Percentiles rank a stretch among this genome's conserved stretches.
phyloP scores from a whole-genome alignment of 2,797 vertebrate species.

The Hemibagrus guttatus region DNA sequence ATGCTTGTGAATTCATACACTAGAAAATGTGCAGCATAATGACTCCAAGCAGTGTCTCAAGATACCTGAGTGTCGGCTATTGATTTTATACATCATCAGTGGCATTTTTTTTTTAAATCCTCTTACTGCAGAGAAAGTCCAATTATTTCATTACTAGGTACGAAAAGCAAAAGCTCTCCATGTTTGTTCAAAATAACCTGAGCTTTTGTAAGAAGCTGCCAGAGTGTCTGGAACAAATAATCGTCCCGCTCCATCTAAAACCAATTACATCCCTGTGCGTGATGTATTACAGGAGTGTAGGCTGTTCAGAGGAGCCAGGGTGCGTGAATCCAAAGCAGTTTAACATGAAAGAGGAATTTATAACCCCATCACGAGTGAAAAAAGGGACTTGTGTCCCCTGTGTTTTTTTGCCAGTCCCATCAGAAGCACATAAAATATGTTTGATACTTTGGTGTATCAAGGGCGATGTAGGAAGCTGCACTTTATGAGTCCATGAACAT shows the following conservation, averaged over 20 bases:
- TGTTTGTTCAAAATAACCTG: conserved; percentile 31
- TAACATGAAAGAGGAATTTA: conserved; percentile 42
- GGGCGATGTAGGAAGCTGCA: neutral
- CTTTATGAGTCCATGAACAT: conserved; percentile 8
- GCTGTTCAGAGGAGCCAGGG: conserved; percentile 27
- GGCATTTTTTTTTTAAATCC: too few species aligned
- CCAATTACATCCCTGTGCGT: conserved; percentile 46
- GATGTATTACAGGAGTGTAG: conserved; percentile 41
- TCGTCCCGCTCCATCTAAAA: conserved; percentile 40
- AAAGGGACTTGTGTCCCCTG: neutral
- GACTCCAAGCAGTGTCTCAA: neutral
- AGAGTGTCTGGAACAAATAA: conserved; percentile 36
- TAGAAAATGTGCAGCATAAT: neutral
- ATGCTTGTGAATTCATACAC: neutral
- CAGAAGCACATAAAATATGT: conserved; percentile 20
- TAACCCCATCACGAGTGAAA: conserved; percentile 17
- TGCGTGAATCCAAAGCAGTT: conserved; percentile 28
- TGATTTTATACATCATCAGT: conserved; percentile 1
- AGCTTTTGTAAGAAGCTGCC: conserved; percentile 16
- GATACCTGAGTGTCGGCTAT: neutral
- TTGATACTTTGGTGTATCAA: neutral
- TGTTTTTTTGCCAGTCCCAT: neutral
- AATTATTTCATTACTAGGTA: conserved; percentile 21
- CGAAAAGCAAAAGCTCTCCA: conserved; percentile 13
- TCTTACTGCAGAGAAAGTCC: neutral